Conservation (phyloP, 2,797 vertebrate genomes). For the Scleropages formosus region DNA sequence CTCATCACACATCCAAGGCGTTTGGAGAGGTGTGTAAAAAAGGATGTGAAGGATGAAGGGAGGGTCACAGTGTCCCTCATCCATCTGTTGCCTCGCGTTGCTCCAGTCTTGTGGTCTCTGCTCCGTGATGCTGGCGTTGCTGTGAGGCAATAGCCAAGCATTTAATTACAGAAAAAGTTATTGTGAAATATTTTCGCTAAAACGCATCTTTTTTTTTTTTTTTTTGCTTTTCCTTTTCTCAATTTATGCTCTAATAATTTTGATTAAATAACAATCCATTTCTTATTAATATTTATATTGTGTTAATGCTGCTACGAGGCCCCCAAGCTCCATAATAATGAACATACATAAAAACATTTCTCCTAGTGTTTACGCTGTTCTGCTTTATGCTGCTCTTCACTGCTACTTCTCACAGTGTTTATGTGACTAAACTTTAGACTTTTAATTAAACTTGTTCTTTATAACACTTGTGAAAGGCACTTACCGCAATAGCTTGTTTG, state of each 20-base stretch:
- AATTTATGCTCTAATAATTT: conserved; percentile 46
- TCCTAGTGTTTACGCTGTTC: not conserved
- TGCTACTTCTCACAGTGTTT: not conserved
- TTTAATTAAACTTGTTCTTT: conserved; percentile 13
- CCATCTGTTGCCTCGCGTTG: not conserved
- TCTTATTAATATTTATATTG: conserved; percentile 28
- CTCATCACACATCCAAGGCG: conserved; percentile 21
- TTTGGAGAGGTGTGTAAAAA: not conserved
- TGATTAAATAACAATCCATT: conserved; percentile 17
- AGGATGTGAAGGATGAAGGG: not conserved
- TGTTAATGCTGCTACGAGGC: conserved; percentile 30
- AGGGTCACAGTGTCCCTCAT: not conserved
- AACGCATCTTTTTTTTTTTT: conserved; percentile 44
- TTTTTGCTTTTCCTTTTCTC: conserved; percentile 46
- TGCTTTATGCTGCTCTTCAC: not conserved
- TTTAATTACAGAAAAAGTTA: conserved; percentile 65
- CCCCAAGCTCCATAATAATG: conserved; percentile 41
- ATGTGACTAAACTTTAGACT: not conserved
- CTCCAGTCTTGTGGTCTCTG: not conserved
- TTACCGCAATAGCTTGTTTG: conserved; percentile 1
- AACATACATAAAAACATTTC: conserved; percentile 42
- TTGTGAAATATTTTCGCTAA: conserved; percentile 46
- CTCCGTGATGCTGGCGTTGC: not conserved
- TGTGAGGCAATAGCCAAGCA: conserved; percentile 37
- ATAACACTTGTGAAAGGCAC: not conserved